Conservation (phyloP, 2,797 vertebrate species). For the Crenuchus spilurus region DNA sequence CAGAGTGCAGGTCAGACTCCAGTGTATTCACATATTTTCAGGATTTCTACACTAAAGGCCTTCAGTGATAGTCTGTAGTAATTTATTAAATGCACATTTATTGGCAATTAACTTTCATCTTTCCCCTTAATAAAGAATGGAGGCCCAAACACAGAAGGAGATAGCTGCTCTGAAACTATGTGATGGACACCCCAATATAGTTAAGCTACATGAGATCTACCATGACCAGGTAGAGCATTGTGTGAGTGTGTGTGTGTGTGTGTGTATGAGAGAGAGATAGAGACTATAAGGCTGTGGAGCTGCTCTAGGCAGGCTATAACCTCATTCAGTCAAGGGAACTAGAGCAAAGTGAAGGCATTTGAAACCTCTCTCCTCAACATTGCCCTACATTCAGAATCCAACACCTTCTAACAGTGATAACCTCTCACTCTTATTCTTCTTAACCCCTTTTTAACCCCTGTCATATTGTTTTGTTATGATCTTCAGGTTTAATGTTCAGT, state of each 20-base stretch:
- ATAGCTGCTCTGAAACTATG: conserved; percentile 95
- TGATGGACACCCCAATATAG: conserved; percentile 95
- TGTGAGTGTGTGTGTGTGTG: neutral
- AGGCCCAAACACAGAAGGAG: conserved; percentile 94
- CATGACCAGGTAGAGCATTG: conserved; percentile 89
- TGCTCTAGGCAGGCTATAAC: conserved; percentile 47
- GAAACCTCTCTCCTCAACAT: conserved; percentile 27
- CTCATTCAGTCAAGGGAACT: conserved; percentile 68
- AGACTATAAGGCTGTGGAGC: neutral
- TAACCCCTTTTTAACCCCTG: neutral
- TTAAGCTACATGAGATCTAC: conserved; percentile 93
- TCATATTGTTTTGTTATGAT: neutral
- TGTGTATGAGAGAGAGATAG: neutral
- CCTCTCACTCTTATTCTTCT: conserved; percentile 31
- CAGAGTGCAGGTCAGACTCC: too few species aligned
- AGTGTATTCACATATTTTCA: too few species aligned
- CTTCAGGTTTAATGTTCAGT: neutral
- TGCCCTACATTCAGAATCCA: conserved; percentile 45
- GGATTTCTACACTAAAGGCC: neutral
- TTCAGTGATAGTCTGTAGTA: neutral
- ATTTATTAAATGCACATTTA: neutral
- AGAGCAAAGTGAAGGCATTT: conserved; percentile 67
- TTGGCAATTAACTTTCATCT: neutral
- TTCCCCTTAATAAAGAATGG: conserved; percentile 83
- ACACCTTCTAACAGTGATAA: conserved; percentile 4